Base-by-base conservation (phyloP, 2,888 invertebrate genomes). In the Amaurobius ferox region DNA sequence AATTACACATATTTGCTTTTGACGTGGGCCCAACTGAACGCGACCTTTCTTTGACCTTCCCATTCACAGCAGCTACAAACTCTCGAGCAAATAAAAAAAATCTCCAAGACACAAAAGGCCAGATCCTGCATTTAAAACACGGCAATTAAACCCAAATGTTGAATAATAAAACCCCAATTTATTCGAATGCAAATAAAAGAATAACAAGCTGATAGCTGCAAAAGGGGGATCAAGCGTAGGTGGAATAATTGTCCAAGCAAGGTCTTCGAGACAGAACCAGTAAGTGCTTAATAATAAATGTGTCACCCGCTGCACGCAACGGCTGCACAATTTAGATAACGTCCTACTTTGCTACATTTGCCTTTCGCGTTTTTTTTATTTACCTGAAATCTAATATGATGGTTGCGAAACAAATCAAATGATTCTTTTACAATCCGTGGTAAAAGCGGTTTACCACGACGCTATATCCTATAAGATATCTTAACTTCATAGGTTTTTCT, bases 201-300 rank as follows among this genome's bases (percentile, higher is more conserved):
- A 64, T n/a, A 64, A 29, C 19, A 1, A 64, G 30, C 2, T 2
- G 64, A 29, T n/a, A 64, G n/a, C 1, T 13, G 0, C n/a, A n/a
- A n/a, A n/a, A 26, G 40, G 35, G 28, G n/a, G 19, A 6, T 23
- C 26, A 7, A 76, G 81, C 76, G 81, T 81, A 61, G 81, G 81
- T 44, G 81, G 81, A 64, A 64, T 81, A 81, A 81, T 81, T 76
- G 81, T 81, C 76, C 48, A 32, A 62, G 55, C 81, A 70, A 76
- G 74, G 74, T 68, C 80, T 68, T 29, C 61, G 55, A 68, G 74
- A 74, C 44, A 81, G 64, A 81, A 79, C 67, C 29, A 29, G 55
- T 32, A 70, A 70, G 32, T 66, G 76, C 74, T 71, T 76, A 74
- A 64, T 76, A 81, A 76, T 81, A 81, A 81, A 70, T 81, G 81